Conservation (phyloP, 2,797 vertebrate species). For the Sebastes trivittatus region DNA sequence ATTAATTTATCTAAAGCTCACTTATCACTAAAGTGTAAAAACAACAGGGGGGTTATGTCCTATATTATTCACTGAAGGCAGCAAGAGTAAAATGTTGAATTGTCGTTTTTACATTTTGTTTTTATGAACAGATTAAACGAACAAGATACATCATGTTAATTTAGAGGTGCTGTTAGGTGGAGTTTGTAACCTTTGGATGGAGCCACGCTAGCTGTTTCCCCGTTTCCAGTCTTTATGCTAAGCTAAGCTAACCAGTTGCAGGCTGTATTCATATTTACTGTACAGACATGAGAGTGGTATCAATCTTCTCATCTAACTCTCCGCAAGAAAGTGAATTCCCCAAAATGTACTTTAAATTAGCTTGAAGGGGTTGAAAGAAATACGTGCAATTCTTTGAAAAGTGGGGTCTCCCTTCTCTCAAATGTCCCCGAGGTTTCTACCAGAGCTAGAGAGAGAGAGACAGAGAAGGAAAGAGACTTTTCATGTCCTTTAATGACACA, state of each 20-base stretch:
- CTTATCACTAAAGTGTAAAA: neutral
- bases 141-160: neutral
- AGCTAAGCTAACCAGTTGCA: too few species aligned
- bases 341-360: neutral
- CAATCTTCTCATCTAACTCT: neutral
- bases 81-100: neutral
- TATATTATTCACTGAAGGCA: neutral
- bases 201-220: too few species aligned
- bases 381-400: neutral
- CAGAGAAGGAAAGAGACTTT: conserved; percentile 25
- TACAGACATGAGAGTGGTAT: neutral
- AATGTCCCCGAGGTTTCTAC: neutral
- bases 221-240: too few species aligned
- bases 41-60: neutral
- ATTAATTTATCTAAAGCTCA: neutral
- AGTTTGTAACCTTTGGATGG: neutral
- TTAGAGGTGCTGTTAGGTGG: neutral
- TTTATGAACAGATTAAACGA: neutral
- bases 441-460: neutral
- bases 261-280: too few species aligned
- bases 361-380: neutral
- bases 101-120: neutral
- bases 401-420: neutral
- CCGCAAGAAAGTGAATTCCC: neutral
- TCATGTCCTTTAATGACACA: conserved; percentile 51